Base-by-base conservation (phyloP, 2,797 vertebrate genomes). In the Alosa sapidissima region DNA sequence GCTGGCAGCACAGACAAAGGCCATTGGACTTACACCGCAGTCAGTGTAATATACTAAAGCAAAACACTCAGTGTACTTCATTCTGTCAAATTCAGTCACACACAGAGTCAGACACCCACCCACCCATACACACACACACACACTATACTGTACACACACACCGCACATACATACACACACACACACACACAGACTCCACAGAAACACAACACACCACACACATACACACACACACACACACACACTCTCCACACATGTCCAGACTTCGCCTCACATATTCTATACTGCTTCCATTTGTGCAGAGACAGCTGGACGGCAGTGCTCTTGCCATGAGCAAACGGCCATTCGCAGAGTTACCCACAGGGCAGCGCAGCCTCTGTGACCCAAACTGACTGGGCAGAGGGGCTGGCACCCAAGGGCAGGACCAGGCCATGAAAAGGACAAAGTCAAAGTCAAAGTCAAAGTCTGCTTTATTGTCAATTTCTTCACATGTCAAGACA, bases 61-160 rank as follows among this genome's bases (percentile, higher is more conserved):
- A 45, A 45, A 78, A 36, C 45, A 36, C 41, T 47, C 36, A 45
- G 36, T 3, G 41, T 36, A 47, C 36, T 78, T 41, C 68, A 47
- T 6, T 78, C 5, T 78, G 41, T 16, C 72, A 78, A 14, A 78
- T n/a, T 19, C 36, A 24, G 21, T 7, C 14, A 47, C 19, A 47
- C 41, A 47, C 72, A 11, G 51, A 52, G 51, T 9, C 8, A 52
- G 2, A 60, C 82, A 52, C 36, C 45, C 54, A 54, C 82, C 45
- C 19, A 60, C 16, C 41, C 41, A 82, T 82, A 84, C 51, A 81
- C 65, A 36, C 65, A 36, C 65, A 68, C 33, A 75, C 68, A 45
- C 68, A 45, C 11, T 14, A 7, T 78, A 14, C 41, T 78, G 19
- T 78, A 45, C 41, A 41, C 41, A 41, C 41, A 41, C 41, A 41